phyloP scores from a whole-genome alignment of 2,797 vertebrate genomes.

The Cyclura pinguis region DNA sequence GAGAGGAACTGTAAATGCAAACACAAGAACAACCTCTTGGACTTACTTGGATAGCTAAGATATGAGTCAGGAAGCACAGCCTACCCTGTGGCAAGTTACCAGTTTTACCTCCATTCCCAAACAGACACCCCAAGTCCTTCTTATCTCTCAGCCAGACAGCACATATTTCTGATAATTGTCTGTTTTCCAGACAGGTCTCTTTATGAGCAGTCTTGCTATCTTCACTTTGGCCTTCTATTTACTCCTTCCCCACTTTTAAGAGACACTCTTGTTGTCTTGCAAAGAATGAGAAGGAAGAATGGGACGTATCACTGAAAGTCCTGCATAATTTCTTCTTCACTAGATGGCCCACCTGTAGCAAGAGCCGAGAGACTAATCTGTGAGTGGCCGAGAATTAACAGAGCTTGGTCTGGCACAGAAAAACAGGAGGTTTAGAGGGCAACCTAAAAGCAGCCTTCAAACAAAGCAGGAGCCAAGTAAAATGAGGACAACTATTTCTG shows the following conservation, averaged over 20 bases:
- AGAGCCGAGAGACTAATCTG: neutral
- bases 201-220: slow-evolving; percentile 21
- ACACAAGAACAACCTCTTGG: slow-evolving; percentile 43
- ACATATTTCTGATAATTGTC: slow-evolving; percentile 70
- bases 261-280: slow-evolving; percentile 31
- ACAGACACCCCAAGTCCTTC: slow-evolving; percentile 59
- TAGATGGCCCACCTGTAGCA: neutral
- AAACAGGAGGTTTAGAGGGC: neutral
- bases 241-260: slow-evolving; percentile 56
- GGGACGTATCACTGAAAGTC: neutral
- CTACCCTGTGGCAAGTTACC: slow-evolving; percentile 71
- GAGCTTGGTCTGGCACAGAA: neutral
- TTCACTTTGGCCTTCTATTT: slow-evolving; percentile 50
- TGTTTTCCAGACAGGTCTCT: slow-evolving; percentile 57
- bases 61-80: slow-evolving; percentile 69
- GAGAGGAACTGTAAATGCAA: slow-evolving; percentile 47
- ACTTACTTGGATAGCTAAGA: slow-evolving; percentile 61
- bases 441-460: neutral
- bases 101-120: slow-evolving; percentile 73
- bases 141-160: slow-evolving; percentile 73
- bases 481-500: neutral
- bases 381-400: neutral
- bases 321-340: neutral
- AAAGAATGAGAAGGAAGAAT: slow-evolving; percentile 39
- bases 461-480: slow-evolving; percentile 2